Base-by-base conservation (phyloP, 2,888 invertebrate genomes). In the Limnephilus auricula region DNA sequence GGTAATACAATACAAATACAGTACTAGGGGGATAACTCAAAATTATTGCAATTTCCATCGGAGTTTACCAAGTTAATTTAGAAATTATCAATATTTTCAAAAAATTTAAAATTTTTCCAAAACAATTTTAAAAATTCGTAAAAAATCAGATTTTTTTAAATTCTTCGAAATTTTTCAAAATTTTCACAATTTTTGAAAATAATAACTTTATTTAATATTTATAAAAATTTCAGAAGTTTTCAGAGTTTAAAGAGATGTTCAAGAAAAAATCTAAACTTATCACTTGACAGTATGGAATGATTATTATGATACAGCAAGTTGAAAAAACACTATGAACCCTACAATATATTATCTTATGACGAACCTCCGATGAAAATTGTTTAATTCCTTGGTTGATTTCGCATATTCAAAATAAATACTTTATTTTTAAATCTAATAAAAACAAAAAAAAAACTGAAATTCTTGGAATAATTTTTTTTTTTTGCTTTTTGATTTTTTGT, bases 321-420 rank as follows among this genome's bases (percentile, higher is more conserved):
- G 2, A 65, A 65, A 4, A 65, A 65, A 25, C 5, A 65, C 65
- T 25, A 65, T 9, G n/a, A 2, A 65, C 9, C 9, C 9, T 25
- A 65, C 25, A 65, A 25, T 0, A 9, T 25, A 50, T 5, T 34
- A 34, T 15, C 15, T 50, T 15, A 65, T 9, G 25, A 65, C 25
- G 25, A 65, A 65, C 25, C 25, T 85, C 82, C 82, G 32, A 82
- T 82, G 34, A 82, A 82, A 82, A 82, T 34, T 82, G 65, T 15
- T 31, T 34, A 37, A 50, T 50, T 34, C 9, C 37, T 40, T 90
- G 92, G 92, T 92, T 92, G 92, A 92, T 90, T 92, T 90, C 92
- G 92, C 92, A 79, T 90, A 92, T 92, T 92, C 92, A 92, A 90
- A 88, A 31, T 37, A 82, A 82, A 82, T 34, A 82, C 32, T 34